These are phyloP conservation scores for Falco naumanni DNA, from an alignment of 2,797 vertebrate genomes.

Conservation along the genomic window DNA sequence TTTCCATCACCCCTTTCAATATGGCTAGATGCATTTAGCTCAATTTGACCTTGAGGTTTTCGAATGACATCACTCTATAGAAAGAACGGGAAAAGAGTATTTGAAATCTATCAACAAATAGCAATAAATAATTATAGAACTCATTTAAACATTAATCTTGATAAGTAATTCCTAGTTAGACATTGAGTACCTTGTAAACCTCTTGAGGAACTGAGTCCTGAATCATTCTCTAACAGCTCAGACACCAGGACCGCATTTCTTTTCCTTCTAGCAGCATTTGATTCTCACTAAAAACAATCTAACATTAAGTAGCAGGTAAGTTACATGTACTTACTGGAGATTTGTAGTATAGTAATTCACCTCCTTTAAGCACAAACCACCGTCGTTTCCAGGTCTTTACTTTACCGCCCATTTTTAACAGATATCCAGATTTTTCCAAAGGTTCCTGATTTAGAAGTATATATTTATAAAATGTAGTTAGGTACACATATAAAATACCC, in stretches of 20 bases:
- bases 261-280: background rate
- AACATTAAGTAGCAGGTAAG: background rate
- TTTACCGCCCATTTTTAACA: constrained; percentile 97
- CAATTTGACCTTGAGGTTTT: constrained; percentile 96
- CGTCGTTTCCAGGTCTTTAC: constrained; percentile 96
- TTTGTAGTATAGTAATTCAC: constrained; percentile 96
- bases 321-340: constrained; percentile 88
- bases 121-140: background rate
- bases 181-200: background rate
- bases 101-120: background rate
- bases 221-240: background rate
- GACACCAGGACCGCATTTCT: background rate
- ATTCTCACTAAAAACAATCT: background rate
- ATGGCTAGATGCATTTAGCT: constrained; percentile 89
- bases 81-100: constrained; percentile 19
- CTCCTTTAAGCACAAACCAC: constrained; percentile 98
- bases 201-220: background rate
- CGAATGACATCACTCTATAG: constrained; percentile 93
- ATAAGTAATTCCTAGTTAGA: constrained; percentile 10
- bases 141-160: constrained; percentile 39
- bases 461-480: background rate
- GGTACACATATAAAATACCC: background rate
- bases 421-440: constrained; percentile 97
- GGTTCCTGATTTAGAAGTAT: constrained; percentile 83
- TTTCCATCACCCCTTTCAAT: constrained; percentile 93